A percentile compares a stretch with the other conserved stretches of the same genome.
These are phyloP conservation scores for Charadrius vociferus DNA, from an alignment of 2,113 vertebrate genomes.

Conservation along the genomic window DNA sequence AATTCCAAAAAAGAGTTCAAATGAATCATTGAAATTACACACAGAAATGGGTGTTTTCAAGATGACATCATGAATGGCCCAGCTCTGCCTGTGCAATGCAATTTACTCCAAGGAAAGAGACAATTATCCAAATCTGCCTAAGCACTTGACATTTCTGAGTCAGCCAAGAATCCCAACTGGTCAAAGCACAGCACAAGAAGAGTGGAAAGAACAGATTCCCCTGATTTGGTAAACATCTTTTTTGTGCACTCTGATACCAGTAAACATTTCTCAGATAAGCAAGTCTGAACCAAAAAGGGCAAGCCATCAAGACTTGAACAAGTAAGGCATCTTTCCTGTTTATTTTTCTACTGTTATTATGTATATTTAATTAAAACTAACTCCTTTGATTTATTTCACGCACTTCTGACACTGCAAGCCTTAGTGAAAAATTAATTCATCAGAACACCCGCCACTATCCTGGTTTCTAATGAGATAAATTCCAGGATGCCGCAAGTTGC, in stretches of 20 bases:
- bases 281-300: not conserved
- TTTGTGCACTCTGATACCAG: not conserved
- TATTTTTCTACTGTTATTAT: not conserved
- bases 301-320: not conserved
- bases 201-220: not conserved
- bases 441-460: not conserved
- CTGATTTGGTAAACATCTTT: not conserved
- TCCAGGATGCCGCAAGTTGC: not conserved
- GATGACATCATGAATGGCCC: not conserved
- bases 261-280: not conserved
- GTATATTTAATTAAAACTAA: not conserved
- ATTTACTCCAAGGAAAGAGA: constrained; percentile 11
- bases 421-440: not conserved
- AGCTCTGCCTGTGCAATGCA: not conserved
- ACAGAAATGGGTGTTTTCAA: not conserved
- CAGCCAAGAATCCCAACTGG: not conserved
- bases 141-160: not conserved
- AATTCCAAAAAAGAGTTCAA: not conserved
- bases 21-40: not conserved
- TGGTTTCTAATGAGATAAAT: not conserved
- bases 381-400: not conserved
- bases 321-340: not conserved
- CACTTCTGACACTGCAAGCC: not conserved
- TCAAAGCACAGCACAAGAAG: not conserved
- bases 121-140: constrained; percentile 4